Percentiles rank a stretch among this genome's conserved stretches.
phyloP scores from a whole-genome alignment of 1,140 invertebrate species.

The Micrasema minimum region DNA sequence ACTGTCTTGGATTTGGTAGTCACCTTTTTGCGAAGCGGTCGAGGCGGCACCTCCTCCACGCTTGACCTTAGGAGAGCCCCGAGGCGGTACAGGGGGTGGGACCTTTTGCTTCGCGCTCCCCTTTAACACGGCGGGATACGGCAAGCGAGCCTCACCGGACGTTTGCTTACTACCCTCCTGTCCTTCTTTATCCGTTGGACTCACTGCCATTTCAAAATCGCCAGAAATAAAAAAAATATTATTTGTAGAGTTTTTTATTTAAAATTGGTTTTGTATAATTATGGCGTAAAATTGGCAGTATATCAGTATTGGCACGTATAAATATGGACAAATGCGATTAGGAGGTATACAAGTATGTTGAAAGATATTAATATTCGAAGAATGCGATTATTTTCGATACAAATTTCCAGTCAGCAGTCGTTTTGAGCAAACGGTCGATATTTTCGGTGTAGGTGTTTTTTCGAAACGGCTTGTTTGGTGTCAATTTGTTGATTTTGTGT shows the following conservation, averaged over 20 bases:
- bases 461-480: constrained; percentile 41
- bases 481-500: constrained; percentile 39
- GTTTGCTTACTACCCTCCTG: constrained; percentile 36
- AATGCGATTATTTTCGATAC: too few relatives aligned
- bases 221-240: too few relatives aligned
- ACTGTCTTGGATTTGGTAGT: constrained; percentile 40
- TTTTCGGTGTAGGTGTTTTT: constrained; percentile 37
- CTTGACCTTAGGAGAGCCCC: constrained; percentile 77
- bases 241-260: too few relatives aligned
- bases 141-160: constrained; percentile 52
- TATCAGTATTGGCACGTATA: constrained; percentile 17
- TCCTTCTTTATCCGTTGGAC: constrained; percentile 43
- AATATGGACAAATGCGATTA: background rate
- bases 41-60: constrained; percentile 61
- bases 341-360: too few relatives aligned
- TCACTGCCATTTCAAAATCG: constrained; percentile 26
- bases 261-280: background rate
- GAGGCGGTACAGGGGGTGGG: constrained; percentile 83
- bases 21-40: constrained; percentile 64
- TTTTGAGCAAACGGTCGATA: constrained; percentile 1
- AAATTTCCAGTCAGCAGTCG: background rate
- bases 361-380: too few relatives aligned
- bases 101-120: constrained; percentile 76
- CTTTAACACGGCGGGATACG: constrained; percentile 80
- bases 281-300: constrained; percentile 10